These are phyloP conservation scores for Clarias pachynema DNA, from an alignment of 2,797 vertebrate species.

Conservation along the genomic window DNA sequence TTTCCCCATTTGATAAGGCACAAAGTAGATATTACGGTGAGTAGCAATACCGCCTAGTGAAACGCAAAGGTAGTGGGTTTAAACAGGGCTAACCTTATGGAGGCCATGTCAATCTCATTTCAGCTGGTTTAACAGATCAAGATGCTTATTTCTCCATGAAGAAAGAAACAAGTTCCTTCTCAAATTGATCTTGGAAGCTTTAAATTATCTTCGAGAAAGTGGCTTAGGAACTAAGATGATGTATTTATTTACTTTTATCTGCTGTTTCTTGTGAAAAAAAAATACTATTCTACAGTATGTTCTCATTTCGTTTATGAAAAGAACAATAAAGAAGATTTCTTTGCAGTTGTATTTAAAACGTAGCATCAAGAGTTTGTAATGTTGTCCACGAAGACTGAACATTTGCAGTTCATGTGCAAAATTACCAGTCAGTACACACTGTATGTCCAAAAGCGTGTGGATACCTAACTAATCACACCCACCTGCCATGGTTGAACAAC, in stretches of 20 bases:
- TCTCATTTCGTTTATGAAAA: slow-evolving; percentile 1
- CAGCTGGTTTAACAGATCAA: slow-evolving; percentile 70
- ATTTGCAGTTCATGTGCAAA: neutral
- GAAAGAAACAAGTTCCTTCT: slow-evolving; percentile 43
- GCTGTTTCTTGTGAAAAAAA: neutral
- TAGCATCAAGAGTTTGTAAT: neutral
- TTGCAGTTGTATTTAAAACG: neutral
- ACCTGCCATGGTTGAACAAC: neutral
- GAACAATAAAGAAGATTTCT: neutral
- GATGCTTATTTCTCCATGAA: slow-evolving; percentile 63
- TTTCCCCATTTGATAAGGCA: slow-evolving; percentile 76
- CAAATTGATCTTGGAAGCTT: slow-evolving; percentile 36
- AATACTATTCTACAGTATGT: neutral
- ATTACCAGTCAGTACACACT: neutral
- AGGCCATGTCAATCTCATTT: slow-evolving; percentile 78
- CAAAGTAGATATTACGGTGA: slow-evolving; percentile 73
- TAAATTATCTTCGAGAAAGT: slow-evolving; percentile 23
- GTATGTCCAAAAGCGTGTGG: neutral
- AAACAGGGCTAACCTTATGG: slow-evolving; percentile 70
- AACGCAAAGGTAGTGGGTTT: slow-evolving; percentile 60
- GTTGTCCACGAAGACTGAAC: neutral
- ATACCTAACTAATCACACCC: neutral
- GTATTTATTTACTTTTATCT: slow-evolving; percentile 31
- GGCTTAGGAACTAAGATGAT: slow-evolving; percentile 2
- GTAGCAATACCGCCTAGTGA: slow-evolving; percentile 66